These are phyloP conservation scores for Zaprionus obscuricornis DNA, from an alignment of 2,888 invertebrate genomes.

Conservation along the genomic window DNA sequence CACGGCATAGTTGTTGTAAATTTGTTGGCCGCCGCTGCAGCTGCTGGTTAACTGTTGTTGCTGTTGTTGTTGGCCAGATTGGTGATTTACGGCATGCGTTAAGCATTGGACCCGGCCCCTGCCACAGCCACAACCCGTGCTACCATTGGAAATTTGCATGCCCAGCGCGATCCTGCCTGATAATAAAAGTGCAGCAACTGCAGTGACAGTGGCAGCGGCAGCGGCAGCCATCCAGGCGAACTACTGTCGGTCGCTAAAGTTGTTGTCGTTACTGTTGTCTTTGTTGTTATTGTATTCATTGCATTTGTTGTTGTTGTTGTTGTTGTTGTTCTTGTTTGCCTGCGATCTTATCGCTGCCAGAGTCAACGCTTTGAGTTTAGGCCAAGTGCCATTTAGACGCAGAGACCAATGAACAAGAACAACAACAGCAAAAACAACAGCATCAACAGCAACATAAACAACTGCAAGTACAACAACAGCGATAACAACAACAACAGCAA, in stretches of 20 bases:
- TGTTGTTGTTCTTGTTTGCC: slow-evolving; percentile 51
- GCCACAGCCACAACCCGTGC: slow-evolving; percentile 33
- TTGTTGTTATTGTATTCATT: slow-evolving; percentile 35
- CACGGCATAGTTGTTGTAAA: slow-evolving; percentile 80
- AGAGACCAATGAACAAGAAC: slow-evolving; percentile 66
- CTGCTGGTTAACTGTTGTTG: slow-evolving; percentile 26
- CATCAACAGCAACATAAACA: slow-evolving; percentile 30
- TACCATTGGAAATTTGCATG: slow-evolving; percentile 78
- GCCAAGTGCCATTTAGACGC: slow-evolving; percentile 76
- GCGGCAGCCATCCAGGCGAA: slow-evolving; percentile 9
- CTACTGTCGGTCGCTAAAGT: slow-evolving; percentile 36
- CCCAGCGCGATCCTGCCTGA: slow-evolving; percentile 75
- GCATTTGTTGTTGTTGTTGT: slow-evolving; percentile 31
- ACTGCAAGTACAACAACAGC: slow-evolving; percentile 38
- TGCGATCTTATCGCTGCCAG: slow-evolving; percentile 73
- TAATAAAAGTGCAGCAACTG: slow-evolving; percentile 65
- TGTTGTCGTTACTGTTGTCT: slow-evolving; percentile 40
- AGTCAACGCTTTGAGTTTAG: slow-evolving; percentile 73
- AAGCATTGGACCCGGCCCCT: slow-evolving; percentile 47
- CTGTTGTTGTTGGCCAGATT: neutral
- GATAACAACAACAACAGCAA: slow-evolving; percentile 48
- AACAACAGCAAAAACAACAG: slow-evolving; percentile 17
- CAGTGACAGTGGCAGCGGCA: slow-evolving; percentile 19
- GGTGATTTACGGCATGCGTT: slow-evolving; percentile 56
- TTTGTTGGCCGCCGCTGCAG: slow-evolving; percentile 69